Conservation (phyloP, 2,797 vertebrate genomes). For the Bucorvus abyssinicus region DNA sequence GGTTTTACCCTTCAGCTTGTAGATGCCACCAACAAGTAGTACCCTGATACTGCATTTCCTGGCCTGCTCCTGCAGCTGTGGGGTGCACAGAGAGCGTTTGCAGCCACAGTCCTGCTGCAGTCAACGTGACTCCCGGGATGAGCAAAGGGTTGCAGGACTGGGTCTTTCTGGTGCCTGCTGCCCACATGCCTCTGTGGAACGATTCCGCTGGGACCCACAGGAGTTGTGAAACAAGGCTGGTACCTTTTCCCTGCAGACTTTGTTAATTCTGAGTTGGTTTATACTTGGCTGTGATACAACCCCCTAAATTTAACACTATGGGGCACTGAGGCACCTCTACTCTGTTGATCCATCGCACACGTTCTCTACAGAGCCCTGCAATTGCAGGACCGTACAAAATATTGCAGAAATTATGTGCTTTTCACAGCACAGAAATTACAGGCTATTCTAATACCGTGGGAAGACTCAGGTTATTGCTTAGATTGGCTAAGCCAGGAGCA, state of each 20-base stretch:
- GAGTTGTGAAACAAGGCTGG: not conserved
- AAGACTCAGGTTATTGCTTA: not conserved
- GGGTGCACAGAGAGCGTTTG: not conserved
- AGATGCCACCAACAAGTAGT: not conserved
- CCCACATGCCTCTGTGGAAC: not conserved
- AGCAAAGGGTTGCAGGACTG: not conserved
- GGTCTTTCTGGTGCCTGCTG: not conserved
- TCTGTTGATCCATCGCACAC: rapidly evolving
- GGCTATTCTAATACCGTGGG: not conserved
- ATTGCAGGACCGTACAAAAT: not conserved
- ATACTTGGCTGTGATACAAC: not conserved
- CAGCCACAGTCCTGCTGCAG: not conserved
- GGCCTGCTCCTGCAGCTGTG: not conserved
- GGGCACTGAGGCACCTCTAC: not conserved
- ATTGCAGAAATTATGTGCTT: not conserved
- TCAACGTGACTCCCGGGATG: rapidly evolving
- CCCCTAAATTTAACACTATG: not conserved
- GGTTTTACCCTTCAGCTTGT: not conserved
- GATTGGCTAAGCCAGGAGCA: not conserved
- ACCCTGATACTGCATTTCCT: not conserved
- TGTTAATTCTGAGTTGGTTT: not conserved
- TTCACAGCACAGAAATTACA: not conserved
- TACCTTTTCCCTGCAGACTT: not conserved
- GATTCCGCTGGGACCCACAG: rapidly evolving
- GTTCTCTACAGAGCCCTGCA: not conserved